Percentiles rank a stretch among this genome's conserved stretches.
Evolutionary conservation across 2,797 vertebrate species (phyloP).

Genomic region (Schizopygopsis pylzovi): DNA sequence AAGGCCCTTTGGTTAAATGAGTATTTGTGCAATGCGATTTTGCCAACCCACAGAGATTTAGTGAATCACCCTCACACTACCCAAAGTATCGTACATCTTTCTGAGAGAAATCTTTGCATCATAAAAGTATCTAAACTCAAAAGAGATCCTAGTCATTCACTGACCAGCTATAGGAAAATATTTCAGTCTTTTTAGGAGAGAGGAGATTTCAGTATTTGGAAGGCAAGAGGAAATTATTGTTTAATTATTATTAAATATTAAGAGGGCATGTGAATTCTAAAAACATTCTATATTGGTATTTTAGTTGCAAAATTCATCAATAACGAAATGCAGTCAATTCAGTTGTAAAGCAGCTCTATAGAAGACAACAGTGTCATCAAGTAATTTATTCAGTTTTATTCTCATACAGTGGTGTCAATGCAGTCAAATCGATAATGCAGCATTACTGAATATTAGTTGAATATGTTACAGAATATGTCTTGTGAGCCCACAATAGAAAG

Average conservation of each 20-base stretch:
- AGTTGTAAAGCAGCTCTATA: too few relatives aligned
- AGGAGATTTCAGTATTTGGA: too few relatives aligned
- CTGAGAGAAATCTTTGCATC: background rate
- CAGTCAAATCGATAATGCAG: background rate
- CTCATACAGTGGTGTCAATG: background rate
- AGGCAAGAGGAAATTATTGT: too few relatives aligned
- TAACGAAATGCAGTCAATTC: background rate
- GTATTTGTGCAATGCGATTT: background rate
- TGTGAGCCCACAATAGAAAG: too few relatives aligned
- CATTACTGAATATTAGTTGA: too few relatives aligned
- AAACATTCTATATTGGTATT: too few relatives aligned
- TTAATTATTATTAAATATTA: too few relatives aligned
- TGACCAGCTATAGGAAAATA: background rate
- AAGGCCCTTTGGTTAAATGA: background rate
- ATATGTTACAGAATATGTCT: background rate
- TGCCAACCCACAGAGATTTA: background rate
- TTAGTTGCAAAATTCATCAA: too few relatives aligned
- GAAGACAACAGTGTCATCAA: background rate
- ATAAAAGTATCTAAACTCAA: background rate
- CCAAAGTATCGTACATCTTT: too few relatives aligned
- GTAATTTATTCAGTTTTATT: background rate
- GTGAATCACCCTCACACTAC: background rate
- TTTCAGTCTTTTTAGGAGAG: background rate
- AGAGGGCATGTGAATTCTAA: too few relatives aligned
- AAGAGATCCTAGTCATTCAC: background rate